phyloP scores from a whole-genome alignment of 2,888 invertebrate species.

The Cataglyphis cursor region DNA sequence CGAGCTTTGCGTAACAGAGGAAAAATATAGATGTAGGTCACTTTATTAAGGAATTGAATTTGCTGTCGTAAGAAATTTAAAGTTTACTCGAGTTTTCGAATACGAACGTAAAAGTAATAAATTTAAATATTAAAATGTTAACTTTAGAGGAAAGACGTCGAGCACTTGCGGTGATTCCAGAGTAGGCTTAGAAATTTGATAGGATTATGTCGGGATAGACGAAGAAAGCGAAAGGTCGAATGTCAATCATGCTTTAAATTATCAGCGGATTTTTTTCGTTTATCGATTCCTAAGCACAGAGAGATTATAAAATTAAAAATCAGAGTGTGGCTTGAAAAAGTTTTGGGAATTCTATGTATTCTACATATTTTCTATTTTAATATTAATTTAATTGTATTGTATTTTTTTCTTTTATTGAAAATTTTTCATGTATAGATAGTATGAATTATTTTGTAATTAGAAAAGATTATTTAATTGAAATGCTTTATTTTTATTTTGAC shows the following conservation, averaged over 20 bases:
- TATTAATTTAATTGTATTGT: too few relatives aligned
- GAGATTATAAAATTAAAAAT: slow-evolving; percentile 30
- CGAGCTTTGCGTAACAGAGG: not conserved
- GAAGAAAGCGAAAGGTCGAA: slow-evolving; percentile 72
- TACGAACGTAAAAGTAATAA: slow-evolving; percentile 71
- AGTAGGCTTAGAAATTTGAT: slow-evolving; percentile 83
- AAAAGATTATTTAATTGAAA: not conserved
- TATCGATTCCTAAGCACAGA: slow-evolving; percentile 71
- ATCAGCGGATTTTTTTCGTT: slow-evolving; percentile 71
- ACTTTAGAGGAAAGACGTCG: slow-evolving; percentile 73
- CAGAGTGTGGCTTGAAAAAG: not conserved
- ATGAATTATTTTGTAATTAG: not conserved
- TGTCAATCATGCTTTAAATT: slow-evolving; percentile 83
- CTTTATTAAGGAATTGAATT: not conserved
- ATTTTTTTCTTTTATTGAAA: not conserved
- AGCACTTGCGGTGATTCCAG: slow-evolving; percentile 83
- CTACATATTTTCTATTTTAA: not conserved
- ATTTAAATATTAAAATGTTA: slow-evolving; percentile 81
- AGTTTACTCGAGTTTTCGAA: slow-evolving; percentile 15
- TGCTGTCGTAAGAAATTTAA: not conserved
- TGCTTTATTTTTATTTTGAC: not conserved
- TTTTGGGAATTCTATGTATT: not conserved
- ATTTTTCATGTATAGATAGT: not conserved
- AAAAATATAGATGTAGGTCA: not conserved
- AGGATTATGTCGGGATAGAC: slow-evolving; percentile 81